These are phyloP conservation scores for Elymnias hypermnestra DNA, from an alignment of 1,140 invertebrate species.

Conservation along the genomic window DNA sequence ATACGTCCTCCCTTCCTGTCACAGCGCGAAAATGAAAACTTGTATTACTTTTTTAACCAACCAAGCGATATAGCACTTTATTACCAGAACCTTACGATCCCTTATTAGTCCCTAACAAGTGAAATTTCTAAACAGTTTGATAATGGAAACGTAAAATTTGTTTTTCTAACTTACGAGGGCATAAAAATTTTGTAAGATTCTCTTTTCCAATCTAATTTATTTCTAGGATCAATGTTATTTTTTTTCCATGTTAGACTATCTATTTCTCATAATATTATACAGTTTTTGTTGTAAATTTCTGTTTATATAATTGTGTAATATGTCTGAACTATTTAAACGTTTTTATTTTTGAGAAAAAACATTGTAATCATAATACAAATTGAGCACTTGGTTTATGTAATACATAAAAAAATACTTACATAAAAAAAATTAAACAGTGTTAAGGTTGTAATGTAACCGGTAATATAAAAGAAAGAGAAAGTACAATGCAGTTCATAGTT, in stretches of 20 bases:
- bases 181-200: constrained; percentile 26
- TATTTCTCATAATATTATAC: not conserved
- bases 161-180: constrained; percentile 31
- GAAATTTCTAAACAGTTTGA: constrained; percentile 35
- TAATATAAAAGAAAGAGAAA: no score
- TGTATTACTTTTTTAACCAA: constrained; percentile 38
- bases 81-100: not conserved
- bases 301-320: no score
- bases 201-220: constrained; percentile 10
- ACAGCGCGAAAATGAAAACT: constrained; percentile 65
- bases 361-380: no score
- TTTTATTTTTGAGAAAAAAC: no score
- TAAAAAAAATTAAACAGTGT: no score
- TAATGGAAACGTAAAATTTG: constrained; percentile 49
- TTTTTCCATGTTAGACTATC: not conserved
- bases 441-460: no score
- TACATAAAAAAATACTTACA: no score
- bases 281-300: constrained; percentile 17
- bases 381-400: no score
- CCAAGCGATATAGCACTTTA: constrained; percentile 29
- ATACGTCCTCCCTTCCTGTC: constrained; percentile 62
- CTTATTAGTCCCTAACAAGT: not conserved
- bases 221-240: not conserved
- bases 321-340: no score
- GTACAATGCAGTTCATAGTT: no score